Conservation (phyloP, 2,113 vertebrate species). For the Apteryx mantelli region DNA sequence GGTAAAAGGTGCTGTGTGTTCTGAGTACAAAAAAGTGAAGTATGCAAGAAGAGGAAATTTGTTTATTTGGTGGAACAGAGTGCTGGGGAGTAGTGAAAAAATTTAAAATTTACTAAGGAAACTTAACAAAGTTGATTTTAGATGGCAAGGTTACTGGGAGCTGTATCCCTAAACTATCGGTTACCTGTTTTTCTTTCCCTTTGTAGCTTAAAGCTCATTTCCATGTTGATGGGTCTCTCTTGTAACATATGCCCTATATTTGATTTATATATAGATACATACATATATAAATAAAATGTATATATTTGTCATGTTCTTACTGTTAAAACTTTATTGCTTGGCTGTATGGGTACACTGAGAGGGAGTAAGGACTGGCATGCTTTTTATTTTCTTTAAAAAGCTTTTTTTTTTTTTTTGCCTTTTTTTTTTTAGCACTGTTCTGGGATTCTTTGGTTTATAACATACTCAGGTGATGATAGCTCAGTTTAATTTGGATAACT, state of each 20-base stretch:
- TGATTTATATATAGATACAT: background rate
- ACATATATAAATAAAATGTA: background rate
- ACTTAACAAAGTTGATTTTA: background rate
- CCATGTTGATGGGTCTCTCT: background rate
- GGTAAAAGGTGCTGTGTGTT: background rate
- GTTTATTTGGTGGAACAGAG: background rate
- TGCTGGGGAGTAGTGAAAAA: background rate
- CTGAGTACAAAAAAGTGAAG: background rate
- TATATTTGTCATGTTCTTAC: background rate
- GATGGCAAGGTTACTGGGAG: background rate
- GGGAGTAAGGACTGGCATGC: background rate
- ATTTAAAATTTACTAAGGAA: background rate
- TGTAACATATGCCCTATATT: background rate
- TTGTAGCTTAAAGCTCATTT: background rate
- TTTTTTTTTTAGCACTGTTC: too few relatives aligned
- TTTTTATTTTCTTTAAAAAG: too few relatives aligned
- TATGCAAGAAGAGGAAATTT: background rate
- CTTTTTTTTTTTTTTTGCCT: too few relatives aligned
- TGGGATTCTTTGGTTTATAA: background rate
- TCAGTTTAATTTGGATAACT: background rate
- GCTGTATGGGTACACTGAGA: background rate
- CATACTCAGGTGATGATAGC: background rate
- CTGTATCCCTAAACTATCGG: background rate
- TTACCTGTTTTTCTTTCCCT: background rate
- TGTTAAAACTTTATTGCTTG: background rate